Base-by-base conservation (phyloP, 2,113 vertebrate species). In the Ursus arctos region DNA sequence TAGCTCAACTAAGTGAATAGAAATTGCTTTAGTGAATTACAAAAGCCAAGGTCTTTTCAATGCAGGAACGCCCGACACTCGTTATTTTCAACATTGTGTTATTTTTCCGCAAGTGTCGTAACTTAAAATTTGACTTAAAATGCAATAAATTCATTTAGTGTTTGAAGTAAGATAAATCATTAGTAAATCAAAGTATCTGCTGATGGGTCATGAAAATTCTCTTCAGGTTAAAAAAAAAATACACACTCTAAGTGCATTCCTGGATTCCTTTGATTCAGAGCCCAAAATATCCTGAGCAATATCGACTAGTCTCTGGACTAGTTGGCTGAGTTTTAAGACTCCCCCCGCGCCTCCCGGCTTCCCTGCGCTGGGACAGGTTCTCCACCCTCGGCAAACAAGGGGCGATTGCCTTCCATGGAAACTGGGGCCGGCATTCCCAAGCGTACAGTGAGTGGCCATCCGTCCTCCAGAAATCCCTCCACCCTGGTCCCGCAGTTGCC, bases 1-100 rank as follows among this genome's bases (percentile, higher is more conserved):
- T 99, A 99, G 99, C 99, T 99, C 98, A 99, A 98, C 99, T 99
- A 99, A 99, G 99, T 99, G 99, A 99, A 99, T 99, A 99, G 99
- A 99, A 99, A 99, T 99, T 98, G 98, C 99, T 99, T 99, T 99
- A 99, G 99, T 99, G 99, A 99, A 99, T 99, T 99, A 99, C 99
- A 99, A 99, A 99, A 99, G 98, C 98, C 98, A 97, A 97, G 98
- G 98, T 98, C 99, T 96, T 99, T 98, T 97, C 95, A 96, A 77
- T 96, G 97, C 91, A 82, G 76, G 95, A 92, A 98, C 89, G 76
- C 74, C 97, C 97, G 98, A 97, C 97, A 85, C 97, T 98, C 98
- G 99, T 98, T 98, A 98, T 97, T 98, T 95, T 96, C 91, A 98
- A 98, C 98, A 95, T 57, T 94, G 97, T 97, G 91, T 98, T 98